These are phyloP conservation scores for Lepidurus packardi DNA, from an alignment of 1,140 invertebrate genomes.

Conservation along the genomic window DNA sequence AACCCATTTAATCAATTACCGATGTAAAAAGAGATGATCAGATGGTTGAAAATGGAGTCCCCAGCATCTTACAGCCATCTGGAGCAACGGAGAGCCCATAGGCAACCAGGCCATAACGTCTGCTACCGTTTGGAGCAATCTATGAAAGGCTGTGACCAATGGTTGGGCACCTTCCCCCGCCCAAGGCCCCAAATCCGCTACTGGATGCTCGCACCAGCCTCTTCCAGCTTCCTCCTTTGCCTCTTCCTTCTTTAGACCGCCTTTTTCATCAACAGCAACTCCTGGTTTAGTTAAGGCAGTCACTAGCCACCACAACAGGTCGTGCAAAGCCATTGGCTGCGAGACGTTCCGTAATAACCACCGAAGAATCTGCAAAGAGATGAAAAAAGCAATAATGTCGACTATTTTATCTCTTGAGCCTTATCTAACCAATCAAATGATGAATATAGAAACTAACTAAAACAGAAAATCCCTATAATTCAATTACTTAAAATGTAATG, in stretches of 20 bases:
- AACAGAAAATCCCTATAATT: slow-evolving; percentile 27
- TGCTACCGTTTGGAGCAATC: slow-evolving; percentile 81
- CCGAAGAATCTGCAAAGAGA: slow-evolving; percentile 66
- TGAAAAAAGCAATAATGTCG: slow-evolving; percentile 8
- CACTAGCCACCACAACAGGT: slow-evolving; percentile 93
- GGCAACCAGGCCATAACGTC: slow-evolving; percentile 87
- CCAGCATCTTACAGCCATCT: slow-evolving; percentile 91
- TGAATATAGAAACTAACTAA: slow-evolving; percentile 29
- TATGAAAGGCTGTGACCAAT: slow-evolving; percentile 76
- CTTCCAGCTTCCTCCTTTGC: slow-evolving; percentile 36
- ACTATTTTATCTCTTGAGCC: background rate
- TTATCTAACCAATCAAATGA: background rate
- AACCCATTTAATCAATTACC: slow-evolving; percentile 45
- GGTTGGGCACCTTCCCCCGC: slow-evolving; percentile 72
- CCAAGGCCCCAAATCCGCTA: slow-evolving; percentile 65
- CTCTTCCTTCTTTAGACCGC: slow-evolving; percentile 43
- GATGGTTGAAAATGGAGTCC: slow-evolving; percentile 77
- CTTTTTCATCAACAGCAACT: slow-evolving; percentile 41
- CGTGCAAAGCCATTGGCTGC: slow-evolving; percentile 82
- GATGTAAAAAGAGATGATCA: slow-evolving; percentile 90
- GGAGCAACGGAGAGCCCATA: slow-evolving; percentile 75
- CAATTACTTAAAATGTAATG: background rate
- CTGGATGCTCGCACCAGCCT: slow-evolving; percentile 67
- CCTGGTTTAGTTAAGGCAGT: slow-evolving; percentile 54
- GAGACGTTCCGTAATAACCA: slow-evolving; percentile 90